Conservation (phyloP, 2,888 invertebrate genomes). For the Arrhopalites spinosus region DNA sequence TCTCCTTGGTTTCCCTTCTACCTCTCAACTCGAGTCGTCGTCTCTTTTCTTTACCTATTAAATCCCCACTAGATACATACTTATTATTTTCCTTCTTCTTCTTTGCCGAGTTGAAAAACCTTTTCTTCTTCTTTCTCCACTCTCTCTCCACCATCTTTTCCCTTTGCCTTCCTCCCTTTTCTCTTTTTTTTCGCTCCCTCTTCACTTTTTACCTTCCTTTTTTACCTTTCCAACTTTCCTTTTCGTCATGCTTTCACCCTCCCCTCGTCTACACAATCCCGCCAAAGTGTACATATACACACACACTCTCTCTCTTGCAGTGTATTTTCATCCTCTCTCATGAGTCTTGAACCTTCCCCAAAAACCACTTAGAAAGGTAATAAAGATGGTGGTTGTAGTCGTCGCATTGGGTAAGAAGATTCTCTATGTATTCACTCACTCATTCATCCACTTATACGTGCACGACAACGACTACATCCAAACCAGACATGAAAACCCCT, state of each 20-base stretch:
- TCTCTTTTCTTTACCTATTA: not conserved
- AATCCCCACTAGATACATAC: slow-evolving; percentile 10
- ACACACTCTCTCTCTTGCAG: slow-evolving; percentile 34
- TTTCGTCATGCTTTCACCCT: slow-evolving; percentile 26
- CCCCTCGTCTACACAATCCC: not conserved
- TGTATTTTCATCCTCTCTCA: slow-evolving; percentile 9
- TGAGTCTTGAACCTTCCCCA: slow-evolving; percentile 18
- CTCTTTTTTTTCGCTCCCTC: not conserved
- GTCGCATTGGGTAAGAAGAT: not conserved
- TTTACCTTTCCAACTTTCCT: slow-evolving; percentile 47
- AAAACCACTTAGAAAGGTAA: slow-evolving; percentile 42
- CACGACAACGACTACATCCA: slow-evolving; percentile 10
- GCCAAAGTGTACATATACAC: not conserved
- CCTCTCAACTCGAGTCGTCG: not conserved
- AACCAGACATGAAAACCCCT: slow-evolving; percentile 27
- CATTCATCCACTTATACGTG: slow-evolving; percentile 14
- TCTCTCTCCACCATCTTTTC: slow-evolving; percentile 26
- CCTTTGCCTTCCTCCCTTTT: slow-evolving; percentile 33
- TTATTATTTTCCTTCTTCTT: not conserved
- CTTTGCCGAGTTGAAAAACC: not conserved
- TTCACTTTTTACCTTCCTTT: slow-evolving; percentile 27
- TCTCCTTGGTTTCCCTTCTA: not conserved
- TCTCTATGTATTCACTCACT: slow-evolving; percentile 9
- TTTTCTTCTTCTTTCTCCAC: slow-evolving; percentile 13
- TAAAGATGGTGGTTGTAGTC: slow-evolving; percentile 34